Percentiles rank a stretch among this genome's conserved stretches.
phyloP scores from a whole-genome alignment of 92 coral and sea anemone genomes.

The Umimayanthus kanabou region DNA sequence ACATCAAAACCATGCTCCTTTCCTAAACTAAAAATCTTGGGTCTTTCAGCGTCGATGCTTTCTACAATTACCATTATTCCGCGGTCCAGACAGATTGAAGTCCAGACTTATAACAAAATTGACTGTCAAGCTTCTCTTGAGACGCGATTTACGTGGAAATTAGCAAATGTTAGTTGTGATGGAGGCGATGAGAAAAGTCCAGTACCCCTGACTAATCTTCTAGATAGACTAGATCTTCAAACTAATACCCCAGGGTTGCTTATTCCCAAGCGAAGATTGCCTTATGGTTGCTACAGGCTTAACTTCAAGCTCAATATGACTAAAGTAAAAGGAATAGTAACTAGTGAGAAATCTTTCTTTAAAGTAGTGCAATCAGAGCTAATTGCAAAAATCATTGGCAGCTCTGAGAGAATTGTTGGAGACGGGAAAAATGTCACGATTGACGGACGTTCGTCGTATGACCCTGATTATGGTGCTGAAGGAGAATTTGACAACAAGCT shows the following conservation, averaged over 20 bases:
- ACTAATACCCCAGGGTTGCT: conserved; percentile 2
- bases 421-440: not conserved
- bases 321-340: not conserved
- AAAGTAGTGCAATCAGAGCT: conserved; percentile 3
- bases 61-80: not conserved
- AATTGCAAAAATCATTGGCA: conserved; percentile 3
- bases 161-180: not conserved
- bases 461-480: conserved; percentile 1
- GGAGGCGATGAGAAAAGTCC: not conserved
- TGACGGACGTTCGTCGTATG: not conserved
- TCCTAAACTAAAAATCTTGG: not conserved
- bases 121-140: not conserved
- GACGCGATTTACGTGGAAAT: not conserved
- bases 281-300: conserved; percentile 7
- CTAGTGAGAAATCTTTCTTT: not conserved
- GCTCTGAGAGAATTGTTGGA: not conserved
- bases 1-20: conserved; percentile 2
- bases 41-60: not conserved
- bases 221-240: too few relatives aligned
- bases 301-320: conserved; percentile 15
- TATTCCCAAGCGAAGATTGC: not conserved
- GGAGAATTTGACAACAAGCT: not conserved
- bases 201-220: not conserved
- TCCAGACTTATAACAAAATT: not conserved
- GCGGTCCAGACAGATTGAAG: conserved; percentile 2